A percentile compares a stretch with the other conserved stretches of the same genome.
Evolutionary conservation across 2,113 vertebrate genomes (phyloP).

Genomic region (Polypterus senegalus): DNA sequence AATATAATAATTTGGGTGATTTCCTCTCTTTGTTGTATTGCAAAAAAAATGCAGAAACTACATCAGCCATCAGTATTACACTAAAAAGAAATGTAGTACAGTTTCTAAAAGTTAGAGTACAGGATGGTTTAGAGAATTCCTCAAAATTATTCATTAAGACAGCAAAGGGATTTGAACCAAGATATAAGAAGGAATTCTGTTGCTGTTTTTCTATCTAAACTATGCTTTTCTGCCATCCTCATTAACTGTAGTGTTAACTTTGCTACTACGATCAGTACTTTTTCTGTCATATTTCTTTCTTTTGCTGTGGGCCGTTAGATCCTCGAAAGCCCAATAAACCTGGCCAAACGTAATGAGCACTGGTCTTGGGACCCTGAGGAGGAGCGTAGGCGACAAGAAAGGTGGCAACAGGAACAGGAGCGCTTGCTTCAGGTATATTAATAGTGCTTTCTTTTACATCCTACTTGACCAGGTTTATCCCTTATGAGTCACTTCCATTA

Average conservation of each 20-base stretch:
- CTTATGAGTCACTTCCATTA: no score
- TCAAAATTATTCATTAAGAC: no score
- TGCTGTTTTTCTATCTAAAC: not conserved
- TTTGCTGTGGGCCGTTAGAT: slow-evolving; percentile 34
- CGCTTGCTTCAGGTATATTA: slow-evolving; percentile 81
- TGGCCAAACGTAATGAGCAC: slow-evolving; percentile 63
- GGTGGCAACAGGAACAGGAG: slow-evolving; percentile 92
- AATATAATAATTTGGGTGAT: no score
- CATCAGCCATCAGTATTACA: no score
- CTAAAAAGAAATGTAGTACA: no score
- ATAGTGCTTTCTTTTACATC: not conserved
- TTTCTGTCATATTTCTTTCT: slow-evolving; percentile 13
- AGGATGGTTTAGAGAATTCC: no score
- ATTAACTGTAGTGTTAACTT: not conserved
- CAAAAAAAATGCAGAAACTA: no score
- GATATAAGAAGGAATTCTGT: not conserved
- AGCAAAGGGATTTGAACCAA: no score
- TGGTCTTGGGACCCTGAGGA: slow-evolving; percentile 94
- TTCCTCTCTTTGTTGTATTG: no score
- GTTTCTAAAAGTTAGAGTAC: no score
- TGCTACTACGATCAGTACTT: not conserved
- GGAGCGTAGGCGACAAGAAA: slow-evolving; percentile 84
- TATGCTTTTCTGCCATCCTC: not conserved
- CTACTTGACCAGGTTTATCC: no score
- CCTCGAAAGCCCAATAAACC: slow-evolving; percentile 41